Percentiles rank a stretch among this genome's conserved stretches.
These are phyloP conservation scores for Oegoconia quadripuncta DNA, from an alignment of 2,888 invertebrate species.

Conservation along the genomic window DNA sequence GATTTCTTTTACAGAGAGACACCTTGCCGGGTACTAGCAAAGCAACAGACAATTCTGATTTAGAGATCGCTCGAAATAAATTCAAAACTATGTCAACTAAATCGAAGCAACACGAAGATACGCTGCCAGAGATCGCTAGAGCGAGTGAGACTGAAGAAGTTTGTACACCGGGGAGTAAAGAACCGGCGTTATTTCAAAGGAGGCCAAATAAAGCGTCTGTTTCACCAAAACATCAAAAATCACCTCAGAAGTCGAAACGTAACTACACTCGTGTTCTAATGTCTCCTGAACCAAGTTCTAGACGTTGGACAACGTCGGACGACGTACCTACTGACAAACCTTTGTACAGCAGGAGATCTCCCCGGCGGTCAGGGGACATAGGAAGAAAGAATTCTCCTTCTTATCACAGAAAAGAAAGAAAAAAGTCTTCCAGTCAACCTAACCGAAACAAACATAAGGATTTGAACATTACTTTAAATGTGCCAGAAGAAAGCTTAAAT, in stretches of 20 bases:
- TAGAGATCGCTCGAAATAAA: constrained; percentile 54
- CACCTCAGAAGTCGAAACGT: constrained; percentile 31
- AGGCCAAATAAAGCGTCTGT: constrained; percentile 45
- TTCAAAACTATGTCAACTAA: constrained; percentile 44
- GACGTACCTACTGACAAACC: constrained; percentile 30
- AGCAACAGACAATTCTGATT: constrained; percentile 31
- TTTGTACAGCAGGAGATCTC: constrained; percentile 51
- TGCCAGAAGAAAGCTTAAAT: constrained; percentile 60
- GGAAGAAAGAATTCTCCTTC: constrained; percentile 36
- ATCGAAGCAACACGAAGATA: constrained; percentile 41
- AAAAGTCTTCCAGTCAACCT: constrained; percentile 41
- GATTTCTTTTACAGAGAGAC: constrained; percentile 48
- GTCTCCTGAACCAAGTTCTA: constrained; percentile 49
- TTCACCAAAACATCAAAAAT: constrained; percentile 26
- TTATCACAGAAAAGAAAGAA: constrained; percentile 54
- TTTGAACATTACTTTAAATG: constrained; percentile 66
- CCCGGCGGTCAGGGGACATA: constrained; percentile 40
- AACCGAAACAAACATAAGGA: constrained; percentile 39
- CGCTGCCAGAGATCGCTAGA: constrained; percentile 59
- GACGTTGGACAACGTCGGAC: constrained; percentile 31
- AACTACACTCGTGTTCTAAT: constrained; percentile 61
- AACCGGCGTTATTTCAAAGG: constrained; percentile 65
- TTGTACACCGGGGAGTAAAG: constrained; percentile 58
- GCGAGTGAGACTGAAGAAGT: constrained; percentile 50
- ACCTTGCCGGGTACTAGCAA: constrained; percentile 30